Percentiles rank a stretch among this genome's conserved stretches.
Conservation (phyloP, 2,888 invertebrate genomes). For the Monochamus alternatus region DNA sequence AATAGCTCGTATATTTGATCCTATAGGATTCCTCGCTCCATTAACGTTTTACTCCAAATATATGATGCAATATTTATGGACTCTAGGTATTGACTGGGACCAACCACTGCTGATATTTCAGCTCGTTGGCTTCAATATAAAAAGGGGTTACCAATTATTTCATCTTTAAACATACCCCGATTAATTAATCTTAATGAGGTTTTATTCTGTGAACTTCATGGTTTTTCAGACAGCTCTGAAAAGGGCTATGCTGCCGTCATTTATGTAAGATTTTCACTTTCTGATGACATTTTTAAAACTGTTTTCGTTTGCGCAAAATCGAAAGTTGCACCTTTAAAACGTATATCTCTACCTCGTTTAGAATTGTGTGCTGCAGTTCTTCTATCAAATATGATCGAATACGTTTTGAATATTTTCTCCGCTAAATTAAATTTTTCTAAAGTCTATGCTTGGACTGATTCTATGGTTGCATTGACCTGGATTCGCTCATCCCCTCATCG, state of each 20-base stretch:
- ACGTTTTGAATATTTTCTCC: neutral
- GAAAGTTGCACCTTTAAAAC: neutral
- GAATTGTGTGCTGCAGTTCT: neutral
- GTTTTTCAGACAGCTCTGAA: no score
- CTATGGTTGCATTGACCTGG: slow-evolving; percentile 17
- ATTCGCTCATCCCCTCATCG: slow-evolving; percentile 6
- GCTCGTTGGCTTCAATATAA: no score
- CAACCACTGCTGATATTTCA: neutral
- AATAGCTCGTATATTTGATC: neutral
- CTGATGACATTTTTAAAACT: no score
- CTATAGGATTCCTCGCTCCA: neutral
- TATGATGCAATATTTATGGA: neutral
- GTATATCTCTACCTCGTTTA: neutral
- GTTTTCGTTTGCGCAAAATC: neutral
- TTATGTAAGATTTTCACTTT: no score
- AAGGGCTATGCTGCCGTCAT: no score
- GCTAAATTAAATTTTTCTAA: slow-evolving; percentile 16
- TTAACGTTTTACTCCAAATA: neutral
- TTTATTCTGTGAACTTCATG: no score
- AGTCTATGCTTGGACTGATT: slow-evolving; percentile 26
- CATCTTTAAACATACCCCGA: no score
- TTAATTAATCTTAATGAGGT: no score
- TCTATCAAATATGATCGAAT: neutral
- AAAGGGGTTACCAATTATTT: no score
- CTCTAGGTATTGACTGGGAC: no score